Conservation (phyloP, 1,140 invertebrate genomes). For the Aricia agestis region DNA sequence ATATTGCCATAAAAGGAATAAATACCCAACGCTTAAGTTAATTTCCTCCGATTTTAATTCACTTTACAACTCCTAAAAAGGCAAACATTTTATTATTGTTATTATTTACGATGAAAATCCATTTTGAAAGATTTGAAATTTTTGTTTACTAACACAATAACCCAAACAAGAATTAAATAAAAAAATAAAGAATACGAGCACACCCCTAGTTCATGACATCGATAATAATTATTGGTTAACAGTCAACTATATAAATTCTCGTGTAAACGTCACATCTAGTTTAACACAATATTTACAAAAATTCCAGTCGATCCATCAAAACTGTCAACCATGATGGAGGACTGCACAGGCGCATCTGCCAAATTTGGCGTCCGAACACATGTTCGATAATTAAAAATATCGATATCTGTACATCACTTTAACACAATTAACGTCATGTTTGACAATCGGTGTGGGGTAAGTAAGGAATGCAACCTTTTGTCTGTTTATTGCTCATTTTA, state of each 20-base stretch:
- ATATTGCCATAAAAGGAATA: too few species aligned
- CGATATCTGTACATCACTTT: conserved; percentile 9
- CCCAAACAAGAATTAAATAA: too few species aligned
- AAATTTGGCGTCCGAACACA: conserved; percentile 36
- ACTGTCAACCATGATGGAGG: conserved; percentile 44
- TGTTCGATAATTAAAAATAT: background rate
- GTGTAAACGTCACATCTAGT: conserved; percentile 14
- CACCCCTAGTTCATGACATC: background rate
- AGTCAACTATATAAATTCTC: background rate
- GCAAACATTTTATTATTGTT: too few species aligned
- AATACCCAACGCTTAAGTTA: too few species aligned
- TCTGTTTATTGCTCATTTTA: too few species aligned
- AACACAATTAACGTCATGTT: conserved; percentile 1
- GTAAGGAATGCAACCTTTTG: background rate
- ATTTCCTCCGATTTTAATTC: too few species aligned
- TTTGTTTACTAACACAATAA: too few species aligned
- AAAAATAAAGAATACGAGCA: background rate
- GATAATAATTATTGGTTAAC: conserved; percentile 4
- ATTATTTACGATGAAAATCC: too few species aligned
- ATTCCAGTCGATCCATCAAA: conserved; percentile 40
- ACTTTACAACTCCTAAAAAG: too few species aligned
- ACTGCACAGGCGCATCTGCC: conserved; percentile 39
- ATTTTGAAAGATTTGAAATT: too few species aligned
- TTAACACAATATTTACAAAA: background rate
- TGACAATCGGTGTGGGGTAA: background rate